Evolutionary conservation across 2,888 invertebrate species (phyloP).

Genomic region (Tetramorium bicarinatum): DNA sequence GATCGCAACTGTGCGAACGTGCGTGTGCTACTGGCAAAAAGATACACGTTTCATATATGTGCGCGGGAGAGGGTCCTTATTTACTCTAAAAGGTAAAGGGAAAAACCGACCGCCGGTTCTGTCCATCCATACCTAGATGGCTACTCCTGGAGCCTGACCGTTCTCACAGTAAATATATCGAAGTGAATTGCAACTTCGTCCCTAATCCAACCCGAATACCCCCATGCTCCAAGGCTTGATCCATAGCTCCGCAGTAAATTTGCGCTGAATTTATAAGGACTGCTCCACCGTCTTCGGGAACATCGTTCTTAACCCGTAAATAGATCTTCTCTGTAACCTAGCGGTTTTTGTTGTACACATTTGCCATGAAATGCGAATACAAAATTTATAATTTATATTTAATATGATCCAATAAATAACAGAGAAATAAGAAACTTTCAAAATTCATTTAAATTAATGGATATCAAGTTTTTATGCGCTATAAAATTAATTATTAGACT

Average conservation of each 20-base stretch:
- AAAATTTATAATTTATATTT: neutral
- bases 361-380: neutral
- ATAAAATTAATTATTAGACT: neutral
- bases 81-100: slow-evolving; percentile 77
- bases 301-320: slow-evolving; percentile 33
- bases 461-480: neutral
- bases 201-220: slow-evolving; percentile 75
- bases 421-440: neutral
- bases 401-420: neutral
- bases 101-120: slow-evolving; percentile 63
- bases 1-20: slow-evolving; percentile 76
- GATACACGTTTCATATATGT: slow-evolving; percentile 60
- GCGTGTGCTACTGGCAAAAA: slow-evolving; percentile 73
- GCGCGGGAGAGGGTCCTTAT: slow-evolving; percentile 68
- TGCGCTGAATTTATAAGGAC: slow-evolving; percentile 77
- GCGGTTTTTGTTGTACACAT: neutral
- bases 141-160: slow-evolving; percentile 79
- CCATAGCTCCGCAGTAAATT: slow-evolving; percentile 81
- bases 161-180: slow-evolving; percentile 86
- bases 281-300: slow-evolving; percentile 46
- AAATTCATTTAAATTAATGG: neutral
- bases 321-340: slow-evolving; percentile 23
- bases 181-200: slow-evolving; percentile 86
- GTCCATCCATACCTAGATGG: slow-evolving; percentile 72
- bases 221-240: slow-evolving; percentile 72